phyloP scores from a whole-genome alignment of 1,140 invertebrate genomes.

The Frieseomelitta varia region DNA sequence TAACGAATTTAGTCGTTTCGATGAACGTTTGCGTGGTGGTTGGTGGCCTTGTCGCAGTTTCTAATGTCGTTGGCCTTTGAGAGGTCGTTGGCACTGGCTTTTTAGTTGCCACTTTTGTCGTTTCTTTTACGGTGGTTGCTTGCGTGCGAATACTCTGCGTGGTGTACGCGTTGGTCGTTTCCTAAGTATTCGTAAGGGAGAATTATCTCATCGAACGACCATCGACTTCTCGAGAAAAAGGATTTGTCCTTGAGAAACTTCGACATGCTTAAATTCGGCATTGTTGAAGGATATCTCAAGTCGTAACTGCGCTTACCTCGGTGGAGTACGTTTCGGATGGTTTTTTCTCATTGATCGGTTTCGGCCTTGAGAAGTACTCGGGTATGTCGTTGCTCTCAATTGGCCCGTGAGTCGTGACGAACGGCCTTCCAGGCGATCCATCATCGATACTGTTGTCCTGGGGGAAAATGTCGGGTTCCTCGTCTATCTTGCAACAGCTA shows the following conservation, averaged over 20 bases:
- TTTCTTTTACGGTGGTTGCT: constrained; percentile 37
- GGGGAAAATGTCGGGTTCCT: constrained; percentile 77
- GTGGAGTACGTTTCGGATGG: constrained; percentile 41
- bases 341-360: constrained; percentile 68
- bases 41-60: constrained; percentile 29
- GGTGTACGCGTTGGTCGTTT: background rate
- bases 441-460: constrained; percentile 81
- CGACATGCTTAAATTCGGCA: background rate
- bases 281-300: background rate
- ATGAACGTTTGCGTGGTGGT: constrained; percentile 50
- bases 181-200: constrained; percentile 27
- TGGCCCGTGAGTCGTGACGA: constrained; percentile 68
- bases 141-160: constrained; percentile 34
- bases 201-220: background rate
- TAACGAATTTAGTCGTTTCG: constrained; percentile 51
- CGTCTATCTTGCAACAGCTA: constrained; percentile 90
- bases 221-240: background rate
- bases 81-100: constrained; percentile 59
- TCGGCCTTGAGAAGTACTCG: constrained; percentile 75
- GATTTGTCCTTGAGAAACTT: background rate
- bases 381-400: constrained; percentile 80
- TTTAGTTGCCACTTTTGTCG: constrained; percentile 58
- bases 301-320: constrained; percentile 24
- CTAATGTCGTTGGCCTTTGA: constrained; percentile 23
- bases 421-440: constrained; percentile 66